These are phyloP conservation scores for Drosophila repleta DNA, from an alignment of 1,140 invertebrate genomes.

Conservation along the genomic window DNA sequence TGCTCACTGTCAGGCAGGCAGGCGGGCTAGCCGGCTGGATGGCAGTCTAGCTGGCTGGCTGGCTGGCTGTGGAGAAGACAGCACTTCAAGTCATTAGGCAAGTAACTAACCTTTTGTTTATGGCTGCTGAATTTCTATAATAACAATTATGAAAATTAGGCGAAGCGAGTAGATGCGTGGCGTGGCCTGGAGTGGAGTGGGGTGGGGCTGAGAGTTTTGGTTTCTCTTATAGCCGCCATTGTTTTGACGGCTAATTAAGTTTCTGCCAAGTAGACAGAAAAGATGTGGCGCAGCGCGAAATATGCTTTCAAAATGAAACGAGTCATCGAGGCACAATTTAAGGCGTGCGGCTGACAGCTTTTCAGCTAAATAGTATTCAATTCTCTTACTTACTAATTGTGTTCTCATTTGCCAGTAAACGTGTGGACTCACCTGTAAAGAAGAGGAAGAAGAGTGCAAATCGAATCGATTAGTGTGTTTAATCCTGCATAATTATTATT, in stretches of 20 bases:
- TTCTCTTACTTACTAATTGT: slow-evolving; percentile 77
- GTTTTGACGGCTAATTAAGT: slow-evolving; percentile 82
- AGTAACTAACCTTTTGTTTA: slow-evolving; percentile 83
- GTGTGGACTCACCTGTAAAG: slow-evolving; percentile 81
- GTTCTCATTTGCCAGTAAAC: slow-evolving; percentile 68
- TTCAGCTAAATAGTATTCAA: slow-evolving; percentile 32
- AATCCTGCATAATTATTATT: slow-evolving; percentile 44
- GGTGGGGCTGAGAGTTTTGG: neutral
- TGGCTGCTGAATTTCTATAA: slow-evolving; percentile 80
- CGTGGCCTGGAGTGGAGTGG: neutral
- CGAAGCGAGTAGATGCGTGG: slow-evolving; percentile 21
- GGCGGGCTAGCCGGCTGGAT: neutral
- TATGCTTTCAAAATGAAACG: slow-evolving; percentile 60
- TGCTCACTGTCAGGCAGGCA: slow-evolving; percentile 8
- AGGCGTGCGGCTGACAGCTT: slow-evolving; percentile 32
- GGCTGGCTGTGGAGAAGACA: slow-evolving; percentile 14
- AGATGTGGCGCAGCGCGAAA: slow-evolving; percentile 57
- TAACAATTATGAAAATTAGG: slow-evolving; percentile 83
- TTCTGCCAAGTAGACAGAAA: slow-evolving; percentile 79
- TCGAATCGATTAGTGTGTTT: slow-evolving; percentile 73
- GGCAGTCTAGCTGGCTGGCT: neutral
- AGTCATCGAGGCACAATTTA: slow-evolving; percentile 54
- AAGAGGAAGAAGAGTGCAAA: slow-evolving; percentile 14
- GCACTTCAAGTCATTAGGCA: slow-evolving; percentile 80
- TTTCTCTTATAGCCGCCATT: slow-evolving; percentile 42